Evolutionary conservation across 2,797 vertebrate genomes (phyloP).

Genomic region (Chiroxiphia lanceolata): DNA sequence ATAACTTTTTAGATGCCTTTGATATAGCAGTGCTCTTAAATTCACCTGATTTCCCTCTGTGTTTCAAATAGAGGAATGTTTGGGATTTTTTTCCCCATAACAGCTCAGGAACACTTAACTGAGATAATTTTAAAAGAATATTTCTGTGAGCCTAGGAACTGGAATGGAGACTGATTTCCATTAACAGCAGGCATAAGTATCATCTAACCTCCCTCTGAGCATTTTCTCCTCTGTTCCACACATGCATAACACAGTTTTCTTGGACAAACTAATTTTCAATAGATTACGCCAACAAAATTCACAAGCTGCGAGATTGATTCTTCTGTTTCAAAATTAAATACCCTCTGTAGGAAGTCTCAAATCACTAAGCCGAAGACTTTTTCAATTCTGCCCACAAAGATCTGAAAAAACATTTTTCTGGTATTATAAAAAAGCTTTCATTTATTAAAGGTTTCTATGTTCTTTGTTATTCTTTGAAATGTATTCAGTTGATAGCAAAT

Average conservation of each 20-base stretch:
- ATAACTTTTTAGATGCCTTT: neutral
- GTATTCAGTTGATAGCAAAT: neutral
- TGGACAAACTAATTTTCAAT: neutral
- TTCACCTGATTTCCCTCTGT: neutral
- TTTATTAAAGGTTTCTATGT: neutral
- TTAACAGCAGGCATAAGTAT: neutral
- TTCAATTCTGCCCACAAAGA: neutral
- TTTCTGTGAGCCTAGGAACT: neutral
- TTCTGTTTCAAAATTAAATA: conserved; percentile 23
- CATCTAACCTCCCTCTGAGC: neutral
- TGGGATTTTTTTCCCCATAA: neutral
- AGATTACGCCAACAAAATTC: conserved; percentile 19
- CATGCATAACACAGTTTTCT: neutral
- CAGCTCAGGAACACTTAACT: neutral
- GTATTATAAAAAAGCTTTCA: neutral
- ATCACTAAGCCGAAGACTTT: neutral
- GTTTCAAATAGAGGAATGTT: neutral
- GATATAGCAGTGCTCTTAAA: neutral
- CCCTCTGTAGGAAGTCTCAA: neutral
- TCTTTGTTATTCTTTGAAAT: neutral
- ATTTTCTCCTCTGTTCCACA: neutral
- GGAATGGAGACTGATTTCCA: neutral
- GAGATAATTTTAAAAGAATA: neutral
- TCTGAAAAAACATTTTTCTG: neutral
- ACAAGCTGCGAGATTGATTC: neutral